Evolutionary conservation across 1,140 invertebrate genomes (phyloP), one percentile per base, ranked within the genome.

Genomic region (Dreissena rostriformis): DNA sequence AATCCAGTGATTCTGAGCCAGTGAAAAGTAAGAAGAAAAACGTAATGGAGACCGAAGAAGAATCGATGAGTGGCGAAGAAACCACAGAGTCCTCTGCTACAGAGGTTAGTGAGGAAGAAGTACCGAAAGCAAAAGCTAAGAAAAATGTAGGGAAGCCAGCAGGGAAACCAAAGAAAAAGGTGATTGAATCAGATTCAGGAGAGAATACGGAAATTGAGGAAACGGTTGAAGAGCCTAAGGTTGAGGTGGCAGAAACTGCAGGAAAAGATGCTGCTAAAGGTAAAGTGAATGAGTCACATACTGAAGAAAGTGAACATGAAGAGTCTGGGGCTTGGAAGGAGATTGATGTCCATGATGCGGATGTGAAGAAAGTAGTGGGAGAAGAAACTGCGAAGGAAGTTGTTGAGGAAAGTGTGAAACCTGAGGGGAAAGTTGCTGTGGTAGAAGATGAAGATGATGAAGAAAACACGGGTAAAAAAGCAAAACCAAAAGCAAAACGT

Each of bases 111-210:
- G 39, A 39, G 39, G 72, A 79, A 39, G 55, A 71, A 82, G 65
- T 55, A 63, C 83, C 49, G 68, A 84, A 5, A 61, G 82, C 15
- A 57, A 86, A 79, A 55, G 68, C 6, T 51, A 86, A 80, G 61
- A 39, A 39, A 39, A 39, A 39, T 39, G 39, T 8, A 39, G 72
- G 52, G 22, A 68, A 72, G 49, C 22, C 67, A 55, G 39, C 39
- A 39, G 72, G 52, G 22, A 68, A 72, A 55, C 22, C 67, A 55
- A 71, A 72, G 15, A 53, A 86, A 78, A 88, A 85, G 77, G 72
- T 86, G 7, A 83, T 84, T n/a, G 70, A 74, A 72, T 82, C 79
- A 52, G 79, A 87, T 28, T 85, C 87, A 63, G 81, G 77, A 77
- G 79, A 63, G 6, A 63, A 39, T 39, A 39, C 39, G 10, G 63